Evolutionary conservation across 2,888 invertebrate species (phyloP), one percentile per base, ranked within the genome.

Genomic region (Hipparchia semele): DNA sequence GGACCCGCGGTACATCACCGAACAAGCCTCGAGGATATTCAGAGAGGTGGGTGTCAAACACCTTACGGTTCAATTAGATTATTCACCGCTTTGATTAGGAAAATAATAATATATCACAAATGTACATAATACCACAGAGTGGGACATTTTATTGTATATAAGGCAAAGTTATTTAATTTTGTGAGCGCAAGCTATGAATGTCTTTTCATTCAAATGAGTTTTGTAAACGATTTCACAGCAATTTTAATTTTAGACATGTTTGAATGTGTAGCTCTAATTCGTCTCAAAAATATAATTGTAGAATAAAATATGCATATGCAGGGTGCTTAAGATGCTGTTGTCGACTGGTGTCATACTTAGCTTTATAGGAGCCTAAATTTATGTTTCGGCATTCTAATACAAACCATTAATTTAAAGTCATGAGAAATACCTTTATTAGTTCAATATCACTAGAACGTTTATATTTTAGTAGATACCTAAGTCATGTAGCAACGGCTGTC

Each of bases 11-110:
- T 99, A 99, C 88, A 97, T 99, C 65, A 96, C 98, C 45, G 97
- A 97, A 76, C 98, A 98, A 84, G 97, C 99, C 45, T 98, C 98
- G 80, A 97, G 98, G 95, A 99, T 99, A 85, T 99, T 99, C 90
- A 96, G 98, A 77, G 97, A 98, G 75, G 97, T 96, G 64, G 99
- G 99, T 58, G 97, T 99, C 3, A 96, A 97, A 87, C 98, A 99
- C 86, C 93, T 99, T 53, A 98, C 98, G 81, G 97, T 99, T 75
- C 99, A 99, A 89, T 94, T 99, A 79, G 99, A 99, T 91, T 98
- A 97, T 89, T 97, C 98, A 80, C 95, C 97, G 7, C 93, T 93
- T 77, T 94, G 91, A 93, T 68, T 59, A 68, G 59, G 1, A n/a
- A 68, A 39, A 54, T 39, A 56, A 56, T 56, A 51, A 23, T 75